Conservation (phyloP, 2,797 vertebrate species). For the Smutsia temminckii region DNA sequence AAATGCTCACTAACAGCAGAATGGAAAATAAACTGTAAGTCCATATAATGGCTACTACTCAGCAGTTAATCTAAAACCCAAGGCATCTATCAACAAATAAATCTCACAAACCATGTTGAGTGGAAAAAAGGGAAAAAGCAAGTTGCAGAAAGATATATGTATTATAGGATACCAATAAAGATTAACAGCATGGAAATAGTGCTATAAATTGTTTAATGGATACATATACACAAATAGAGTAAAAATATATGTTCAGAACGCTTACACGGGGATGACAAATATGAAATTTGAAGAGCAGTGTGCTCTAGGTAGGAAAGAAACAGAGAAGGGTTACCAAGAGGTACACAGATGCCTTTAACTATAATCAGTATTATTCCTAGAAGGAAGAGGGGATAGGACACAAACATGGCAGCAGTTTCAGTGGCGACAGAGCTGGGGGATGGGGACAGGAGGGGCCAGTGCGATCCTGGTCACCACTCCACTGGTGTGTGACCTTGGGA, state of each 20-base stretch:
- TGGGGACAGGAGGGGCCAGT: rapidly evolving
- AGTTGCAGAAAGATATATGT: neutral
- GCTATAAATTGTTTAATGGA: neutral
- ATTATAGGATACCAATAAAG: neutral
- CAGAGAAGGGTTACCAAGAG: neutral
- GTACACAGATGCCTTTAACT: neutral
- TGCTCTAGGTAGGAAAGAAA: neutral
- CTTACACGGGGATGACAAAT: neutral
- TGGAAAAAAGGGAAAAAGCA: neutral
- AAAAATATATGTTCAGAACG: neutral
- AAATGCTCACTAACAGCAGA: neutral
- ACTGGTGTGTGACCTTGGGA: neutral
- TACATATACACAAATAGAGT: neutral
- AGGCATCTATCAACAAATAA: neutral
- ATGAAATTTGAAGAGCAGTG: neutral
- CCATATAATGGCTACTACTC: neutral
- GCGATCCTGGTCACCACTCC: neutral
- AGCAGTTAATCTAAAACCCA: neutral
- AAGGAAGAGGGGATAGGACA: neutral
- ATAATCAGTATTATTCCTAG: neutral
- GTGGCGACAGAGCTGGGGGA: neutral
- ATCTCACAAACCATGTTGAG: neutral
- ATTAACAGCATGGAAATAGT: neutral
- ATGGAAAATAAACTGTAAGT: slow-evolving; percentile 20
- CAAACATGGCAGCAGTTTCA: neutral